Evolutionary conservation across 1,140 invertebrate species (phyloP).

Genomic region (Tribolium castaneum): DNA sequence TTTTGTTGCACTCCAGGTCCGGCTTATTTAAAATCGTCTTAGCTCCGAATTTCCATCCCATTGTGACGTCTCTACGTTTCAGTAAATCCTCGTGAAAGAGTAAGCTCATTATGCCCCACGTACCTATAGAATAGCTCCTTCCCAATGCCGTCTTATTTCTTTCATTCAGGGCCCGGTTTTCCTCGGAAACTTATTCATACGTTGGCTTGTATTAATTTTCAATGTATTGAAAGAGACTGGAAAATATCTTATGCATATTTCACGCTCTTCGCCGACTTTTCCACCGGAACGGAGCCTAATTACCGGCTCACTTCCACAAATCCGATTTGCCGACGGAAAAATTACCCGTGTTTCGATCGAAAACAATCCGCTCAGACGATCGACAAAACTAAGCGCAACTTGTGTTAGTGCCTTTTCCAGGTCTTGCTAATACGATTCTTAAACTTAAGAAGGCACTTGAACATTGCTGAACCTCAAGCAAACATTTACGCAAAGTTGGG

Average conservation of each 20-base stretch:
- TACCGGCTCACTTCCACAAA: background rate
- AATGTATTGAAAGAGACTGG: conserved; percentile 22
- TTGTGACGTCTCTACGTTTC: conserved; percentile 13
- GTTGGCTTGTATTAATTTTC: conserved; percentile 26
- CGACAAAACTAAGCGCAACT: no score
- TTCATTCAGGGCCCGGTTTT: background rate
- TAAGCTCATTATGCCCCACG: conserved; percentile 21
- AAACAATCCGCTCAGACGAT: conserved; percentile 15
- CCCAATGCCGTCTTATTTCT: conserved; percentile 19
- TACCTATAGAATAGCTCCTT: conserved; percentile 14
- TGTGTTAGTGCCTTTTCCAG: background rate
- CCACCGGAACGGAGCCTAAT: background rate
- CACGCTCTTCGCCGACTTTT: background rate
- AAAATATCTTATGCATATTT: conserved; percentile 31
- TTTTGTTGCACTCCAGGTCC: background rate
- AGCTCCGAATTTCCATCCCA: conserved; percentile 18
- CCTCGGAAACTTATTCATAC: conserved; percentile 20
- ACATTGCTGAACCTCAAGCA: background rate
- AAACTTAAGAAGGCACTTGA: background rate
- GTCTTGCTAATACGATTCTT: background rate
- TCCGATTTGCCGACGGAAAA: background rate
- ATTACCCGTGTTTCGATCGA: conserved; percentile 13
- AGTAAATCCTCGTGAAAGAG: conserved; percentile 12
- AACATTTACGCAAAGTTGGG: background rate
- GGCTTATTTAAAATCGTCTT: conserved; percentile 2